Base-by-base conservation (phyloP, 2,113 vertebrate genomes). In the Peromyscus polionotus region DNA sequence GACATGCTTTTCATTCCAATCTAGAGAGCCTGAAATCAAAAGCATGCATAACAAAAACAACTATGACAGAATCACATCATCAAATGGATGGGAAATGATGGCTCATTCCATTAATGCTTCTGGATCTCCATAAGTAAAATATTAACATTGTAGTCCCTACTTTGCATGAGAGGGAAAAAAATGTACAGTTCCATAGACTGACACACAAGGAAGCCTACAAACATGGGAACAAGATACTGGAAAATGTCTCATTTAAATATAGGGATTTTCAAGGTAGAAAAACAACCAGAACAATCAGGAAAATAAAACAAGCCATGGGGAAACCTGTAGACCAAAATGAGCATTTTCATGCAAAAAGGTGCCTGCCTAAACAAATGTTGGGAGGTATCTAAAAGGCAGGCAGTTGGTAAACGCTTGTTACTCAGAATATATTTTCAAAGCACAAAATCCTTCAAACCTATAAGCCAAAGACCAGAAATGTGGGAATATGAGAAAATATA, bases 231-330 rank as follows among this genome's bases (percentile, higher is more conserved):
- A 89, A 57, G 57, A 77, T n/a, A 19, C 12, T n/a, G 3, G 61
- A 83, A n/a, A 90, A 31, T 36, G 48, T 90, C 36, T 85, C n/a
- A 90, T 10, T 12, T 42, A 5, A 28, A 42, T 14, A 1, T 8
- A 80, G 3, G 10, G 14, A 48, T 81, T 95, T 93, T 88, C 26
- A 57, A 93, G 75, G 28, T 45, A 94, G 77, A 75, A 77, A 68
- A 24, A 9, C 48, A 84, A 45, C 10, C 13, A 85, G 28, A 85
- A 19, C 26, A 45, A 85, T 31, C 2, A 65, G 45, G 81, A 45
- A 65, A 65, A 63, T 28, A 31, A 45, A 91, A 61, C 22, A 95
- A 76, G 16, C 11, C n/a, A 79, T 1, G 11, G 42, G 19, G 59
- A 39, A 96, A 48, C 8, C 67, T 54, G 16, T 11, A 11, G 26